Evolutionary conservation across 2,113 vertebrate genomes (phyloP), one percentile per base, ranked within the genome.

Genomic region (Plecotus auritus): DNA sequence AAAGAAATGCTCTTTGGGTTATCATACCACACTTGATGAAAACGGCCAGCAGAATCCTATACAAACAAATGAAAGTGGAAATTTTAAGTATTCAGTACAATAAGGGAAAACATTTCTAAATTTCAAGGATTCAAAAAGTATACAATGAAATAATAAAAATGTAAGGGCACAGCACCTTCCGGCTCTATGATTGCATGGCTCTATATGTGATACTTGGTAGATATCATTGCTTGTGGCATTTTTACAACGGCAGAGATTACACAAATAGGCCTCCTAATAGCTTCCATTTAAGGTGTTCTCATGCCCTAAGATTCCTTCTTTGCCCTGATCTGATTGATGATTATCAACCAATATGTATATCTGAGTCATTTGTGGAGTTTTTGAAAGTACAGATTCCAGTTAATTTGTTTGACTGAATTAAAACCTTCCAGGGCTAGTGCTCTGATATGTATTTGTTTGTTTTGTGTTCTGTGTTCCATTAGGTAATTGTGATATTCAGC

Each of bases 21-120:
- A 81, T 99, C 99, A 69, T 99, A 99, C 99, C 99, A 99, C 4
- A 99, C 99, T 96, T 99, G 99, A 98, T 99, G 99, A 67, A 99
- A 98, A 12, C 90, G 95, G 64, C 98, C 99, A 23, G 83, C 6
- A 88, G 97, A 35, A 93, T 99, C 99, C 99, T 99, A 95, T 69
- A 92, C 74, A 96, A 96, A 94, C 67, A 93, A 88, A 86, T 85
- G 66, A 93, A 88, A 72, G 72, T 90, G n/a, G 40, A 96, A 83
- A 92, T 64, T 61, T 80, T 72, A 84, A 93, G 20, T 59, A 78
- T 74, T 95, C 11, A 12, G 4, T 77, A 73, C 61, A 93, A 5
- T 61, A 92, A 88, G 7, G 42, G n/a, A 61, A 51, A 45, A 35
- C 83, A n/a, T 66, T 86, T 85, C 72, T 92, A 83, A 93, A 92